These are phyloP conservation scores for Marmota flaviventris DNA, from an alignment of 2,113 vertebrate species.

Conservation along the genomic window DNA sequence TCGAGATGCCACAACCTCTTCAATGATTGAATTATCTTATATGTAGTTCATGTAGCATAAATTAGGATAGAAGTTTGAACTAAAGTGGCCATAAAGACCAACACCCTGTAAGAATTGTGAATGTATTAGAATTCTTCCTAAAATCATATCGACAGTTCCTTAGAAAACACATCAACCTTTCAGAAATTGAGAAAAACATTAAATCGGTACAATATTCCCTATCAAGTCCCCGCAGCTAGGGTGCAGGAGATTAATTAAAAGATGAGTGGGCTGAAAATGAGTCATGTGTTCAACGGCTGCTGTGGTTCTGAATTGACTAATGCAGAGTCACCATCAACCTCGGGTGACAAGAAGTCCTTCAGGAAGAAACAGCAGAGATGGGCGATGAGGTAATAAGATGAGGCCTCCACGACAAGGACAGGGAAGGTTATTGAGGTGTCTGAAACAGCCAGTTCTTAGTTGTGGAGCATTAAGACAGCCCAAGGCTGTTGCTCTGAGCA, in stretches of 20 bases:
- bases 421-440: neutral
- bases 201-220: neutral
- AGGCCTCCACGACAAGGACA: neutral
- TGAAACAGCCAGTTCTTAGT: neutral
- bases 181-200: neutral
- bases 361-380: neutral
- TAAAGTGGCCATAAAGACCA: neutral
- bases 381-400: neutral
- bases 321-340: neutral
- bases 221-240: neutral
- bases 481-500: neutral
- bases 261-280: neutral
- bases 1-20: neutral
- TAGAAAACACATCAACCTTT: constrained; percentile 5
- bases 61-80: neutral
- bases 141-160: neutral
- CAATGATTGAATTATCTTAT: neutral
- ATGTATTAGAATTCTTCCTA: neutral
- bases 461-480: neutral
- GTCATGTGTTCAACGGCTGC: neutral
- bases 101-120: neutral
- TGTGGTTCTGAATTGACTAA: neutral
- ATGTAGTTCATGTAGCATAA: neutral
- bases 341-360: neutral
- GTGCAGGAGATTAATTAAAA: neutral